Percentiles rank a stretch among this genome's conserved stretches.
Evolutionary conservation across 35 echinoderm and acorn worm species (phyloP).

Genomic region (Ophiothrix spiculata): DNA sequence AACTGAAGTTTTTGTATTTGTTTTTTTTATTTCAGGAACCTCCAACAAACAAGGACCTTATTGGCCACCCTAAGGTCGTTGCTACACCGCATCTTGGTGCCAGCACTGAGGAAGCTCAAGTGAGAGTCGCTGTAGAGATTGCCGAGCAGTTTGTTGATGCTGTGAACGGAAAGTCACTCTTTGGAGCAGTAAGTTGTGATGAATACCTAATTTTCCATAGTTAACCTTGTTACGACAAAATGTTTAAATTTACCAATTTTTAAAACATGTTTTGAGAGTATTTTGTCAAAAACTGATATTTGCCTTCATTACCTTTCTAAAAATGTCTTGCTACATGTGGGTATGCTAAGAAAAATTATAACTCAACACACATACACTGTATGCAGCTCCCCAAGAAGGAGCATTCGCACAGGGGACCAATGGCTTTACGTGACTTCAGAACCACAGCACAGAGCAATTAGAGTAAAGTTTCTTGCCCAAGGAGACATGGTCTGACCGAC

Average conservation of each 20-base stretch:
- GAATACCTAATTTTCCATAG: not conserved
- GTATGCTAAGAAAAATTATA: too few species aligned
- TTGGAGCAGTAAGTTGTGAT: constrained; percentile 85
- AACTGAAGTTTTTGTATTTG: not conserved
- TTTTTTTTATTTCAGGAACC: constrained; percentile 73
- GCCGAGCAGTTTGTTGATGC: constrained; percentile 97
- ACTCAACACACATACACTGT: not conserved
- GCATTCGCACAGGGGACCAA: too few species aligned
- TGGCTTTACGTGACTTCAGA: too few species aligned
- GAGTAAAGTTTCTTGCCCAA: too few species aligned
- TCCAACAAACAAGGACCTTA: constrained; percentile 77
- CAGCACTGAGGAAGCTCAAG: constrained; percentile 89
- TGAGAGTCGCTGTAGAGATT: constrained; percentile 88
- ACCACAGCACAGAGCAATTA: too few species aligned
- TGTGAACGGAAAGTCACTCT: constrained; percentile 85
- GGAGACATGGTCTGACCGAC: too few species aligned
- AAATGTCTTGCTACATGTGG: too few species aligned
- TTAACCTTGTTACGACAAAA: not conserved
- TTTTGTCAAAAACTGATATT: too few species aligned
- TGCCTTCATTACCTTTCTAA: too few species aligned
- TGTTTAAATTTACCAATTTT: too few species aligned
- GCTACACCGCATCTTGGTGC: constrained; percentile 92
- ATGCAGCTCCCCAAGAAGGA: too few species aligned
- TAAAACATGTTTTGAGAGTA: too few species aligned
- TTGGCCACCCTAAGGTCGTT: constrained; percentile 72